These are phyloP conservation scores for Xestia sexstrigata DNA, from an alignment of 2,888 invertebrate species.

Conservation along the genomic window DNA sequence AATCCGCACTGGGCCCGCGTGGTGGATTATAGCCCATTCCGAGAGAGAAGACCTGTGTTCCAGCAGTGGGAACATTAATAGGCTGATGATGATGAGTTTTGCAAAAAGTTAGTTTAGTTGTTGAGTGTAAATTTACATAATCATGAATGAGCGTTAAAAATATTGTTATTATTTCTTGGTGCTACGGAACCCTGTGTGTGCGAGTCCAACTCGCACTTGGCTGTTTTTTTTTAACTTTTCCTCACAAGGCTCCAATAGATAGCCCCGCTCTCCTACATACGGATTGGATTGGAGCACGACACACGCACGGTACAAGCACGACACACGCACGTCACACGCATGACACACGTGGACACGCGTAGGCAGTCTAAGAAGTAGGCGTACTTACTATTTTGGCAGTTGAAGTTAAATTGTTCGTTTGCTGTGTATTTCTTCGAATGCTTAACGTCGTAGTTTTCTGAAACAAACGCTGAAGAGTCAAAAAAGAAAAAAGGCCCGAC, in stretches of 20 bases:
- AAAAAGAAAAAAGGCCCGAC: too few species aligned
- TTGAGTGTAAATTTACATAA: too few species aligned
- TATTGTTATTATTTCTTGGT: too few species aligned
- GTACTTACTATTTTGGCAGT: constrained; percentile 5
- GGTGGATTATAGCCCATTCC: too few species aligned
- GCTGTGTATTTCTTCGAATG: not conserved
- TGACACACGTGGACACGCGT: not conserved
- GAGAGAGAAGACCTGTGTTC: too few species aligned
- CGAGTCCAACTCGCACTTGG: too few species aligned
- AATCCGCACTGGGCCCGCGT: too few species aligned
- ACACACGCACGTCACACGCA: not conserved
- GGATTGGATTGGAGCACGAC: not conserved
- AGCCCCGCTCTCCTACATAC: not conserved
- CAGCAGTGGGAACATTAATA: too few species aligned
- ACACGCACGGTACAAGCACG: not conserved
- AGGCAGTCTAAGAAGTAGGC: not conserved
- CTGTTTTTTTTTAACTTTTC: not conserved
- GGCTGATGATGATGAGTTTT: too few species aligned
- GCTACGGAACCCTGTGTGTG: too few species aligned
- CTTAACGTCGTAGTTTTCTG: not conserved
- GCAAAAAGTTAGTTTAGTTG: too few species aligned
- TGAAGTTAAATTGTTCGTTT: not conserved
- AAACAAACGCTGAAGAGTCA: constrained; percentile 5
- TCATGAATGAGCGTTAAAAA: too few species aligned
- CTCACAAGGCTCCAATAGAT: not conserved